A percentile compares a stretch with the other conserved stretches of the same genome.
These are phyloP conservation scores for Xylota segnis DNA, from an alignment of 2,888 invertebrate species.

Conservation along the genomic window DNA sequence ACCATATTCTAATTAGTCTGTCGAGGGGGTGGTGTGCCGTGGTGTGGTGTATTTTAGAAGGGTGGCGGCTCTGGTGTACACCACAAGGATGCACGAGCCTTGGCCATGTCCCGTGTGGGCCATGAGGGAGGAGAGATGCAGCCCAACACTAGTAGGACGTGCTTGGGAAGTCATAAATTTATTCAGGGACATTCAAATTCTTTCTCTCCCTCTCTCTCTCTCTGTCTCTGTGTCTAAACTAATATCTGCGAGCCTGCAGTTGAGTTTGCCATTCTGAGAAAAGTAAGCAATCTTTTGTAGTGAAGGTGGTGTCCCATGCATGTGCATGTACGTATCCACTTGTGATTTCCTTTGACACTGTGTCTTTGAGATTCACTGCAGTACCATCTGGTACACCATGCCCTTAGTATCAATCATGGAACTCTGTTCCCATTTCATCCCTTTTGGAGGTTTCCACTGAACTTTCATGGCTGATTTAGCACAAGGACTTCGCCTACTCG, in stretches of 20 bases:
- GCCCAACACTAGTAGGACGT: constrained; percentile 30
- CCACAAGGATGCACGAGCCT: constrained; percentile 42
- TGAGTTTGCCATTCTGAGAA: not conserved
- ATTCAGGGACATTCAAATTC: constrained; percentile 5
- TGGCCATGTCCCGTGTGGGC: constrained; percentile 4
- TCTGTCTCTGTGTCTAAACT: not conserved
- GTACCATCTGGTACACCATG: not conserved
- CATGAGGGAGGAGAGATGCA: not conserved
- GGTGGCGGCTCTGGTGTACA: not conserved
- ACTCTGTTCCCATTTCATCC: too few relatives aligned
- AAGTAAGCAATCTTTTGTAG: not conserved
- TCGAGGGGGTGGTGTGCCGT: not conserved
- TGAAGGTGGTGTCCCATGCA: not conserved
- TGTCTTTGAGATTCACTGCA: constrained; percentile 10
- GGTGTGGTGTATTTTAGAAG: constrained; percentile 4
- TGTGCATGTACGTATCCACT: constrained; percentile 9
- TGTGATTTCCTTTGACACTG: constrained; percentile 15
- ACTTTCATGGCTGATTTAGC: constrained; percentile 26
- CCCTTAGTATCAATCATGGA: constrained; percentile 52
- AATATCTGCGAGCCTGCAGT: constrained; percentile 2
- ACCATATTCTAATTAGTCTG: constrained; percentile 66
- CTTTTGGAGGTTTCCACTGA: not conserved
- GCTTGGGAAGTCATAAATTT: constrained; percentile 39
- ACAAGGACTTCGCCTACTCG: constrained; percentile 28
- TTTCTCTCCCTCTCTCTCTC: not conserved